These are phyloP conservation scores for Syngnathus typhle DNA, from an alignment of 2,113 vertebrate genomes.

Conservation along the genomic window DNA sequence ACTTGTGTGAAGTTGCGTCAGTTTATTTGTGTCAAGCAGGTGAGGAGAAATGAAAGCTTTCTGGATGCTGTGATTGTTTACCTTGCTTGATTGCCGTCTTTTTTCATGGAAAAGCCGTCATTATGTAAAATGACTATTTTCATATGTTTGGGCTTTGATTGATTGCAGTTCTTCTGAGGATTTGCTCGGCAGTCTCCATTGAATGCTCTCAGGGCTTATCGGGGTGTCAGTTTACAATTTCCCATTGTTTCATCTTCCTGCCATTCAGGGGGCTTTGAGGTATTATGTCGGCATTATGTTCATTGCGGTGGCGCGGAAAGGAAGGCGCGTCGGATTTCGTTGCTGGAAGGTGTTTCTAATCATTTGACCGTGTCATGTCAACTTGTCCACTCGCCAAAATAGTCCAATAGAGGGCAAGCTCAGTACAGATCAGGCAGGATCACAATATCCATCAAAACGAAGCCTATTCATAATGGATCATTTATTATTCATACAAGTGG, in stretches of 20 bases:
- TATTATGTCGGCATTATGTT: neutral
- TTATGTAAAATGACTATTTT: neutral
- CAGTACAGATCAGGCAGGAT: neutral
- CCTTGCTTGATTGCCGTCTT: neutral
- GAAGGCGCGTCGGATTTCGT: no score
- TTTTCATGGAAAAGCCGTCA: neutral
- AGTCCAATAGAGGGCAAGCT: neutral
- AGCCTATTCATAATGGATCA: neutral
- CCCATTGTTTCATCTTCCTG: neutral
- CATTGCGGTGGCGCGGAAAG: neutral
- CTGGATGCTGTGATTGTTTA: neutral
- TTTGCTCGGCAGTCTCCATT: neutral
- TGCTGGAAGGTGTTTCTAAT: no score
- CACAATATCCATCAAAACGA: neutral
- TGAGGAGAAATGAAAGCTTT: neutral
- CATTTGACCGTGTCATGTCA: neutral
- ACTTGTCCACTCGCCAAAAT: neutral
- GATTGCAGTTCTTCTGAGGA: neutral
- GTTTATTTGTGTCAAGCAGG: neutral
- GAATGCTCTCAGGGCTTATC: neutral
- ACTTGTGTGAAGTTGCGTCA: slow-evolving; percentile 21
- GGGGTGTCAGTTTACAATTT: neutral
- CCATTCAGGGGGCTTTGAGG: neutral
- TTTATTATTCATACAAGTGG: neutral
- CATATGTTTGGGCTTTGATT: neutral